Conservation (phyloP, 2,888 invertebrate genomes). For the Brachyptera risi region DNA sequence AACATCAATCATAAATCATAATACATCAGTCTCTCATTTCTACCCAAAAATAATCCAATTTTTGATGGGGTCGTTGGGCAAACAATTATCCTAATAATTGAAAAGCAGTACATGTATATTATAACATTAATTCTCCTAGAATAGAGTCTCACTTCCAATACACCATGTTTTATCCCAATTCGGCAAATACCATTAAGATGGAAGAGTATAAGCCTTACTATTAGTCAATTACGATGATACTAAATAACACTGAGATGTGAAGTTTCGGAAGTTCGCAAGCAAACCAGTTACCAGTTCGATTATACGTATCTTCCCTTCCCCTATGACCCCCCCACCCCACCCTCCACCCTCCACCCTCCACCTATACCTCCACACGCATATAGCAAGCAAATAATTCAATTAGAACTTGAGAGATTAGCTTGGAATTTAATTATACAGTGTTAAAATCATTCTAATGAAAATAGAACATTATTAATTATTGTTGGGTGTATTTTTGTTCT, state of each 20-base stretch:
- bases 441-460: conserved; percentile 50
- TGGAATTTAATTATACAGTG: conserved; percentile 49
- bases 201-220: background rate
- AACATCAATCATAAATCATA: too few relatives aligned
- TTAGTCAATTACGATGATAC: background rate
- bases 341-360: conserved; percentile 24
- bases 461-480: conserved; percentile 46
- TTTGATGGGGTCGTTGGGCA: too few relatives aligned
- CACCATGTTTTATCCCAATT: background rate
- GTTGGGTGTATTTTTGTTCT: conserved; percentile 14
- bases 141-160: too few relatives aligned
- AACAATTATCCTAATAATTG: too few relatives aligned
- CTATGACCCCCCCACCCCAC: conserved; percentile 35
- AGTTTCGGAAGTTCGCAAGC: background rate
- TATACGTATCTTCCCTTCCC: conserved; percentile 38
- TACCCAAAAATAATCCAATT: too few relatives aligned
- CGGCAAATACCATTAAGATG: background rate
- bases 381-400: conserved; percentile 44
- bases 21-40: too few relatives aligned
- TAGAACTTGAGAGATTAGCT: conserved; percentile 51
- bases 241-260: background rate
- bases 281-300: conserved; percentile 37
- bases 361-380: conserved; percentile 27
- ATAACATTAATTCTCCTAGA: too few relatives aligned
- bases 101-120: too few relatives aligned